Conservation (phyloP, 2,888 invertebrate genomes). For the Tipula unca region DNA sequence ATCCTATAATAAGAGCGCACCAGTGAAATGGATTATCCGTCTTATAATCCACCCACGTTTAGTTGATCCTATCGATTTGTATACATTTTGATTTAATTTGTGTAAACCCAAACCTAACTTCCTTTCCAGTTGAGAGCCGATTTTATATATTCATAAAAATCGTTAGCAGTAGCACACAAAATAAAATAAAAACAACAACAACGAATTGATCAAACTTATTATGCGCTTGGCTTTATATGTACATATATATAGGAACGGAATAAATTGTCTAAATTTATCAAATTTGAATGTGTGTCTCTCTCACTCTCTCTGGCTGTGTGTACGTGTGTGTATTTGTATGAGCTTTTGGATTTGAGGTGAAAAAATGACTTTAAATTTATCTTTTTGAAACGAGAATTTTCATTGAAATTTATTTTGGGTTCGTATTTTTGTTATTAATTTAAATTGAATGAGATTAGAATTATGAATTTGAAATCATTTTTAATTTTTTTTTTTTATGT, state of each 20-base stretch:
- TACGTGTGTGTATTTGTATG: background rate
- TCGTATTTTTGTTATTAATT: background rate
- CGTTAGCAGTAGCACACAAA: background rate
- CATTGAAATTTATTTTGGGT: background rate
- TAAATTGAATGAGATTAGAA: background rate
- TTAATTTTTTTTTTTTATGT: background rate
- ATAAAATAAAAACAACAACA: background rate
- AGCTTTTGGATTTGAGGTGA: background rate
- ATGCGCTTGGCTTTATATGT: no score
- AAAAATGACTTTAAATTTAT: background rate
- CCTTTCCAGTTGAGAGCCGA: background rate
- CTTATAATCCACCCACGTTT: background rate
- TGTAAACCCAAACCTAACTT: background rate
- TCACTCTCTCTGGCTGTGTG: no score
- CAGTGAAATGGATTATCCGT: background rate
- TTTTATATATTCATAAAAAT: background rate
- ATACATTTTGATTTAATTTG: background rate
- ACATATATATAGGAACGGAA: no score
- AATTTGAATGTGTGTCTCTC: no score
- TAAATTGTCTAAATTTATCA: no score
- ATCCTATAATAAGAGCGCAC: background rate
- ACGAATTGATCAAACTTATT: no score
- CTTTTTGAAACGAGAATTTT: background rate
- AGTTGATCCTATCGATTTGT: background rate
- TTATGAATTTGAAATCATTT: background rate